These are phyloP conservation scores for Furnarius figulus DNA, from an alignment of 2,113 vertebrate genomes.

Conservation along the genomic window DNA sequence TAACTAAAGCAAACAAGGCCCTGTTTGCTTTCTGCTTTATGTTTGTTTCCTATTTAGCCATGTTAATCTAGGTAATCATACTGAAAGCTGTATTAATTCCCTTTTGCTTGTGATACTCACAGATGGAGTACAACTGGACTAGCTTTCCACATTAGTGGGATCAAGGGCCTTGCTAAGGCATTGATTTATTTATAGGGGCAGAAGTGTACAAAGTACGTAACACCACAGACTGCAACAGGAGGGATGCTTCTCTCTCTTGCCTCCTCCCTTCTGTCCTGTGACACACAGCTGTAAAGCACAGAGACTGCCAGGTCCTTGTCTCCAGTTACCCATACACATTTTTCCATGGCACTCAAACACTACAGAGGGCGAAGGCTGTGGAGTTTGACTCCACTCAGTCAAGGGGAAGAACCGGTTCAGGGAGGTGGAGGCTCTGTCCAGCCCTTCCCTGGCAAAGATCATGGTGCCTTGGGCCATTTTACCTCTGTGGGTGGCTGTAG, in stretches of 20 bases:
- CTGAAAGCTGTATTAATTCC: neutral
- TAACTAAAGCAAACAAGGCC: fast-evolving
- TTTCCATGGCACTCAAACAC: neutral
- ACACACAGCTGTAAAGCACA: neutral
- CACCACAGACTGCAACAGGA: neutral
- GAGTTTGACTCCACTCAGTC: neutral
- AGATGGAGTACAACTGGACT: neutral
- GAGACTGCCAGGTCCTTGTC: neutral
- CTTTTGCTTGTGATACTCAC: neutral
- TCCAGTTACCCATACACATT: neutral
- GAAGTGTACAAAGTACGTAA: neutral
- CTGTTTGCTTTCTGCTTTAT: neutral
- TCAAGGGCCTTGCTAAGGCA: neutral
- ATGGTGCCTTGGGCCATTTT: neutral
- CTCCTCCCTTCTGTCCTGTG: neutral
- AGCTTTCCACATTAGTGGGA: neutral
- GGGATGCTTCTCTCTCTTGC: neutral
- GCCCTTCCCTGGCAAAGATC: neutral
- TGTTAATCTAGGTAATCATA: neutral
- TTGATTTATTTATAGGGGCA: neutral
- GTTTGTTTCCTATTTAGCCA: neutral
- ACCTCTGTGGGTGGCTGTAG: neutral
- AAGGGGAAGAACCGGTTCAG: neutral
- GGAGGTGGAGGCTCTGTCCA: neutral
- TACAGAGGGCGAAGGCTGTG: neutral